Evolutionary conservation across 2,888 invertebrate genomes (phyloP).

Genomic region (Drosophila setosimentum): DNA sequence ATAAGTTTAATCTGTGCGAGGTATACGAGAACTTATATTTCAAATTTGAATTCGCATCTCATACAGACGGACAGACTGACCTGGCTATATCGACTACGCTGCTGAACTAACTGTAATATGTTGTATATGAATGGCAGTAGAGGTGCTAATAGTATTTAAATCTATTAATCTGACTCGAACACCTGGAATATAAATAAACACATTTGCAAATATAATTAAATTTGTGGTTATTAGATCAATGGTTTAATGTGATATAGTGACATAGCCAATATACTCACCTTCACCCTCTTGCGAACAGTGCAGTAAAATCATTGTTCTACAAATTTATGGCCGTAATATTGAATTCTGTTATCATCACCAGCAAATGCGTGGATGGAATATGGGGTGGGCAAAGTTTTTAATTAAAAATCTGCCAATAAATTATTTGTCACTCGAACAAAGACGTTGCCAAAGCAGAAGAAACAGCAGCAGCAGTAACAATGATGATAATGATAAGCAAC

Average conservation of each 20-base stretch:
- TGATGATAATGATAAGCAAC: conserved; percentile 51
- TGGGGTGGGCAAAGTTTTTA: conserved; percentile 58
- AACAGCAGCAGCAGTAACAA: conserved; percentile 41
- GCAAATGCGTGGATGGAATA: background rate
- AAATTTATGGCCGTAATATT: conserved; percentile 64
- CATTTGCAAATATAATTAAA: background rate
- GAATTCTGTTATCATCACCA: conserved; percentile 36
- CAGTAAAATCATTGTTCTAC: conserved; percentile 16
- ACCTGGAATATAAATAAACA: background rate
- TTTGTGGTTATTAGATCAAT: background rate
- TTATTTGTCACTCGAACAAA: conserved; percentile 70
- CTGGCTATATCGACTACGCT: background rate
- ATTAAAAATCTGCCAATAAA: conserved; percentile 80
- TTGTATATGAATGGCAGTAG: background rate
- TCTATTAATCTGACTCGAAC: background rate
- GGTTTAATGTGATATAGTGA: background rate
- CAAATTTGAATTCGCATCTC: background rate
- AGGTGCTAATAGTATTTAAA: background rate
- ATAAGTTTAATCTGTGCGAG: background rate
- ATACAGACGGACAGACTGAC: background rate
- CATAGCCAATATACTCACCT: background rate
- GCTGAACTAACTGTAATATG: background rate
- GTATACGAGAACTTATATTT: background rate
- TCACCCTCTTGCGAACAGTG: background rate
- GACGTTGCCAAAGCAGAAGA: conserved; percentile 31